Evolutionary conservation across 2,113 vertebrate species (phyloP), one percentile per base, ranked within the genome.

Genomic region (Semicossyphus pulcher): DNA sequence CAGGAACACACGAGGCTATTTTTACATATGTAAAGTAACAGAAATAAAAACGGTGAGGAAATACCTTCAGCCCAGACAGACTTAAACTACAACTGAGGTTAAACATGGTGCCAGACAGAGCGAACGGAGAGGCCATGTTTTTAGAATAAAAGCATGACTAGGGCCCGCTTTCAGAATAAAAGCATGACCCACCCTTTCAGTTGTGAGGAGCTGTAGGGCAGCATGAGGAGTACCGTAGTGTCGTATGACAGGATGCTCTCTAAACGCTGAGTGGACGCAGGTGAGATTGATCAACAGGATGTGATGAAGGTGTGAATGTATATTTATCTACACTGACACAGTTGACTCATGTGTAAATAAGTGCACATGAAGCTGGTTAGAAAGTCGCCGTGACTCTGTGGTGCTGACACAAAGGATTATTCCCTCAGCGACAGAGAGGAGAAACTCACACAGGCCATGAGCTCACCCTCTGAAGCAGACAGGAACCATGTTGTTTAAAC

Each of bases 11-110:
- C 7, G 14, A 51, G 31, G 37, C 57, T 68, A 58, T 83, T 23
- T 80, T 72, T 61, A 41, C 49, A 51, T 14, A 36, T 72, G 58
- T 48, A 76, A 61, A 79, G 39, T 51, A 76, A 59, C 18, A 5
- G 39, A 65, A 83, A 77, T 60, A 65, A 54, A 83, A 65, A 45
- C 70, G 28, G 25, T 26, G 15, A 41, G 12, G 36, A 15, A 25
- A 53, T 39, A 31, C 29, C 5, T 23, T 28, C n/a, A 64, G 25
- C 16, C 31, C 21, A 11, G 32, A 52, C 28, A n/a, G 20, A 16
- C 7, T 42, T n/a, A 4, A 18, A 42, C 39, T n/a, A 63, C 16
- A 57, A 23, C 31, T 18, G n/a, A 31, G 29, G 32, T 26, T 10
- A 48, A 25, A 49, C 18, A n/a, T 59, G 6, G 12, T 8, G 36